Evolutionary conservation across 1,140 invertebrate species (phyloP).

Genomic region (Agrilus planipennis): DNA sequence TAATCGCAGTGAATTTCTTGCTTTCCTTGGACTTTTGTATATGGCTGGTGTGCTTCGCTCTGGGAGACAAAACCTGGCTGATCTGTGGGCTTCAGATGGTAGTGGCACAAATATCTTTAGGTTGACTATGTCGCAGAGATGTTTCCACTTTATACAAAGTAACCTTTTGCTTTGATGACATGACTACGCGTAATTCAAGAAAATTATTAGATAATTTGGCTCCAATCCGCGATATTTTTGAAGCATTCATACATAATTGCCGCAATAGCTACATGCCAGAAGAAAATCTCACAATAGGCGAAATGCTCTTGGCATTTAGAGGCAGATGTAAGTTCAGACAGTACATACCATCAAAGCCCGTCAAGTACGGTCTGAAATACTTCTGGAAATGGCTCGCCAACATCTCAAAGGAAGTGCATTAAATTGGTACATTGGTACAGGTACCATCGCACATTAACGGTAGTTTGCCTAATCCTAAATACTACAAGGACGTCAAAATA

Average conservation of each 20-base stretch:
- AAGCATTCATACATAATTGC: slow-evolving; percentile 23
- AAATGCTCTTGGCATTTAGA: slow-evolving; percentile 31
- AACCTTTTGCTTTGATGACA: slow-evolving; percentile 7
- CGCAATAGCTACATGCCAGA: slow-evolving; percentile 16
- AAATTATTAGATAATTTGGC: slow-evolving; percentile 5
- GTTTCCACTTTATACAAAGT: slow-evolving; percentile 5
- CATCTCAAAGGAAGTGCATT: not conserved
- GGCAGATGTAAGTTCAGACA: slow-evolving; percentile 30
- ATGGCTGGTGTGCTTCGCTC: not conserved
- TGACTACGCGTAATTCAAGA: not conserved
- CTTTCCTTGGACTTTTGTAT: slow-evolving; percentile 1
- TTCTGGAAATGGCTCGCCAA: not conserved
- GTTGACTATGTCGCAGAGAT: not conserved
- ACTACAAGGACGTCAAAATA: no score
- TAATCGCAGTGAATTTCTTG: not conserved
- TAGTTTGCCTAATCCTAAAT: no score
- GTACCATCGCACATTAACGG: no score
- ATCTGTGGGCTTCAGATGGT: not conserved
- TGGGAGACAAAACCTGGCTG: not conserved
- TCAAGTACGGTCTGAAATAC: slow-evolving; percentile 32
- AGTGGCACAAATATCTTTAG: not conserved
- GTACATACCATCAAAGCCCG: slow-evolving; percentile 33
- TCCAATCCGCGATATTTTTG: slow-evolving; percentile 9
- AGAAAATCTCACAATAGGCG: slow-evolving; percentile 26
- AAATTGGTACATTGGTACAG: slow-evolving; percentile 1